Base-by-base conservation (phyloP, 1,140 invertebrate genomes). In the Leptoteleia sp. region DNA sequence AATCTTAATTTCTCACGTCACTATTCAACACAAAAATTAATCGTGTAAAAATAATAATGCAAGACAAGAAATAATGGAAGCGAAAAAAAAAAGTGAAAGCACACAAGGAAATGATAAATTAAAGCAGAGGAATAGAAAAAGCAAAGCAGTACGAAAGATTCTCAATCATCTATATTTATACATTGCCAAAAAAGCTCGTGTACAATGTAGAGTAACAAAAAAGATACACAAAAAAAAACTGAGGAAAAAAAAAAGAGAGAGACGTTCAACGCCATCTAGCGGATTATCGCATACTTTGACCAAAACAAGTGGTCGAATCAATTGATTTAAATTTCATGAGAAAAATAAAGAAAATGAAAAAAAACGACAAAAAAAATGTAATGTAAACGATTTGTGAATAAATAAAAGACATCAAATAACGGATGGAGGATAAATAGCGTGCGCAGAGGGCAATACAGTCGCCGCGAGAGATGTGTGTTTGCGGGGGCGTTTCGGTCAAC, bases 81-180 rank as follows among this genome's bases (percentile, higher is more conserved):
- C 38, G 40, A 48, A 27, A 48, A 35, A 12, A 11, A 47, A 19
- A 31, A 15, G 5, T 12, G 9, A 35, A 25, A 27, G 13, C n/a
- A n/a, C n/a, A n/a, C n/a, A n/a, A n/a, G n/a, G n/a, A n/a, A n/a
- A n/a, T n/a, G n/a, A n/a, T n/a, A n/a, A n/a, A n/a, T n/a, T n/a
- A n/a, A n/a, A n/a, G 17, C 12, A 8, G 4, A 68, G 64, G 50
- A 68, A n/a, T 2, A 47, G 17, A 48, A 47, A 55, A 68, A 55
- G 50, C 50, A 68, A 67, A 68, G 50, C 42, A 57, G 17, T 9
- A 37, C 25, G 16, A 54, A 67, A 13, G 45, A 40, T 37, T 67
- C 9, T 54, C 27, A 67, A 54, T 54, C 3, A 27, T 54, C 17
- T 67, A 31, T 67, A 67, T 67, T 67, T 67, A 25, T 68, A 47